Base-by-base conservation (phyloP, 2,113 vertebrate genomes). In the Grus americana region DNA sequence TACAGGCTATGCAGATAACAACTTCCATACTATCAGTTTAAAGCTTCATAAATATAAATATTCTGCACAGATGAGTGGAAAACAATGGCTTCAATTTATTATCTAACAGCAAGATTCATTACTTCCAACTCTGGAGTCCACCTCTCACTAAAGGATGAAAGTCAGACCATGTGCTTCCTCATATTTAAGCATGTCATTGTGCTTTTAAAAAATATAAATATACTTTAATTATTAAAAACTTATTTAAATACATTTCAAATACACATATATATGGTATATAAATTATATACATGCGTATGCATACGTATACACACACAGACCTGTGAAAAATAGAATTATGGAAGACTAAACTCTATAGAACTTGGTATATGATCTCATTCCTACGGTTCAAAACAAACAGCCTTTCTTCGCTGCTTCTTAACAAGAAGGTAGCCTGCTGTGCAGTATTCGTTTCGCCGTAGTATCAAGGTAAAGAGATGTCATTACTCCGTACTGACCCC, bases 301-400 rank as follows among this genome's bases (percentile, higher is more conserved):
- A 30, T 24, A 38, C 6, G 16, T 36, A 57, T 54, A 67, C 22
- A 72, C 81, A 80, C 24, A 36, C 0, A 6, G 36, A 96, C 92
- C 96, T 97, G 94, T 86, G 92, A 96, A 92, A 95, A 95, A 73
- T 55, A 52, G 88, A 94, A 90, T 90, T 96, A 88, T 68, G 75
- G 95, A 92, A 95, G 76, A n/a, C 42, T 3, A 3, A 57, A 83
- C 73, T 67, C 79, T 94, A 46, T 34, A 91, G 85, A 94, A 68
- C 65, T 38, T 78, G 63, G 86, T 89, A 81, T 70, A 97, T 79
- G 63, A 93, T 86, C 95, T 97, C 95, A 97, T 96, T 63, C 86
- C 74, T 70, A 94, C 94, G 89, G 88, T 91, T 95, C 96, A 92
- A 95, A 97, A 95, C 94, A 94, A 97, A 95, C 72, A 97, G 90